Evolutionary conservation across 2,113 vertebrate genomes (phyloP), one percentile per base, ranked within the genome.

Genomic region (Xiphophorus maculatus): DNA sequence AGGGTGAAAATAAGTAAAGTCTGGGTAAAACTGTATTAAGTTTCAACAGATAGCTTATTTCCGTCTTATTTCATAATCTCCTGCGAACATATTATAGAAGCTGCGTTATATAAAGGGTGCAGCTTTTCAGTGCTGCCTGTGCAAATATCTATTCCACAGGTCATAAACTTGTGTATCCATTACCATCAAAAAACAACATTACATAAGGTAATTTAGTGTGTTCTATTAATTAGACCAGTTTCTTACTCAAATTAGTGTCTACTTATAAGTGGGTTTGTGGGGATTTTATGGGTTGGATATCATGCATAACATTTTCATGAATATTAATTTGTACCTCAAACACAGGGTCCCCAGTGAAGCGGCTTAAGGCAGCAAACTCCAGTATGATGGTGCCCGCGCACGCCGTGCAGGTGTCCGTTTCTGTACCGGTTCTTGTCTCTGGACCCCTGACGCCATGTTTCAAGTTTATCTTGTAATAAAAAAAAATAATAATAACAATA

Each of bases 331-430:
- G 15, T 80, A 80, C 98, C 97, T 99, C 98, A 94, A 99, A 99
- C 86, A 97, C 85, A 27, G 97, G 95, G 71, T 98, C 95, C 71
- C 97, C 97, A 44, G 97, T 98, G 94, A 98, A 99, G 71, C 98
- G 97, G 90, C 97, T 99, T 76, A 99, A 92, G 63, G 98, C 98
- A 72, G 97, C 98, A 91, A 99, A 99, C 91, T 99, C 98, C 71
- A 99, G 95, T 89, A 99, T 99, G 86, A 99, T 95, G 76, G 98
- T 99, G 17, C 98, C 98, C 0, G 98, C 98, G 83, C 98, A 99
- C 13, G 98, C 97, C 5, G 98, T 99, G 71, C 98, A 99, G 73
- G 98, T 99, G 80, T 99, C 97, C 0, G 97, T 99, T 87, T 99
- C 98, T 4, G 97, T 97, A 88, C 98, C 98, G 0, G 97, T 99